These are phyloP conservation scores for Catagonus wagneri DNA, from an alignment of 2,113 vertebrate genomes.

Conservation along the genomic window DNA sequence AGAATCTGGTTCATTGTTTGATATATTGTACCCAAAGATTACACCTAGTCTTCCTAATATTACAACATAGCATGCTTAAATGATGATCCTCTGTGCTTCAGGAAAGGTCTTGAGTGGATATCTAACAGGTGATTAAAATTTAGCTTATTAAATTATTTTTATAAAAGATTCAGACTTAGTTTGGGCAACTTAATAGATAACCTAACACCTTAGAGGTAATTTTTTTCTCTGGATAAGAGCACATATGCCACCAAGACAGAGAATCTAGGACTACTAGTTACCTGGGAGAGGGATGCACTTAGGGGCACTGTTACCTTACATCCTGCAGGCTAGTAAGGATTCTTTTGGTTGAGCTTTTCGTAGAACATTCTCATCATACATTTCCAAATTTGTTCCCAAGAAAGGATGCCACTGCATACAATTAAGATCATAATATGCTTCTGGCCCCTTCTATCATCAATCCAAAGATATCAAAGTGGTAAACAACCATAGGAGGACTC, in stretches of 20 bases:
- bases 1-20: constrained; percentile 68
- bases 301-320: background rate
- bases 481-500: background rate
- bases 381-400: constrained; percentile 18
- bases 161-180: constrained; percentile 45
- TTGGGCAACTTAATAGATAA: constrained; percentile 52
- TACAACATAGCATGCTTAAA: constrained; percentile 33
- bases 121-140: constrained; percentile 45
- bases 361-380: constrained; percentile 5
- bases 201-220: constrained; percentile 47
- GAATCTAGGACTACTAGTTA: background rate
- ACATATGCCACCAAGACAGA: constrained; percentile 46
- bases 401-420: constrained; percentile 43
- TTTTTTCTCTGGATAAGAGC: constrained; percentile 47
- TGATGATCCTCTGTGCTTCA: constrained; percentile 62
- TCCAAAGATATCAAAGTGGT: constrained; percentile 38
- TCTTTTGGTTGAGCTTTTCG: constrained; percentile 35
- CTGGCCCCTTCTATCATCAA: background rate
- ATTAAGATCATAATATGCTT: constrained; percentile 54
- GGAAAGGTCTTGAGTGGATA: constrained; percentile 46
- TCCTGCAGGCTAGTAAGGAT: background rate
- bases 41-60: constrained; percentile 59
- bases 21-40: constrained; percentile 57
- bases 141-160: constrained; percentile 54
- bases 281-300: constrained; percentile 44